Conservation (phyloP, 2,797 vertebrate genomes). For the Sylvia borin region DNA sequence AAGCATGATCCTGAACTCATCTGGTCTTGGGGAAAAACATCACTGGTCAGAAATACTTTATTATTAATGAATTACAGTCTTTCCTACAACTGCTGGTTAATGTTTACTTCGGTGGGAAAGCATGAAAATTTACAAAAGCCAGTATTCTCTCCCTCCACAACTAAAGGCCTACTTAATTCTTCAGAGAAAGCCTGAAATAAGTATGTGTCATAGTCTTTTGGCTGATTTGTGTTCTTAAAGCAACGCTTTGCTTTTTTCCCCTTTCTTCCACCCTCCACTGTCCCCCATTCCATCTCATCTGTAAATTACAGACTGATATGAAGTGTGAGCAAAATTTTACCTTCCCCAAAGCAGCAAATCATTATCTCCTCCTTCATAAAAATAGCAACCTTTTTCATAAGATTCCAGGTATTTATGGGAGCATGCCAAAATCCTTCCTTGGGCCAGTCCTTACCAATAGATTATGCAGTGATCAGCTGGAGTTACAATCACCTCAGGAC, state of each 20-base stretch:
- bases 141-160: background rate
- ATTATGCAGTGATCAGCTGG: fast-evolving
- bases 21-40: background rate
- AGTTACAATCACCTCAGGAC: background rate
- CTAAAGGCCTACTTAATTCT: background rate
- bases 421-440: background rate
- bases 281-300: no score
- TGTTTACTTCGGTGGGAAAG: background rate
- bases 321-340: background rate
- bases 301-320: background rate
- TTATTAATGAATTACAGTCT: background rate
- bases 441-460: background rate
- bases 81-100: background rate
- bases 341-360: background rate
- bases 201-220: background rate
- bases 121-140: background rate
- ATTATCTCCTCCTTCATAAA: background rate
- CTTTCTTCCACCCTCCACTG: background rate
- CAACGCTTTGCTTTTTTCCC: background rate
- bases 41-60: background rate
- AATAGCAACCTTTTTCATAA: background rate
- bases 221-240: background rate
- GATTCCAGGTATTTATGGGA: background rate
- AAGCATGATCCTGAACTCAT: background rate
- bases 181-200: background rate